A percentile compares a stretch with the other conserved stretches of the same genome.
These are phyloP conservation scores for Carassius auratus DNA, from an alignment of 2,113 vertebrate species.

Conservation along the genomic window DNA sequence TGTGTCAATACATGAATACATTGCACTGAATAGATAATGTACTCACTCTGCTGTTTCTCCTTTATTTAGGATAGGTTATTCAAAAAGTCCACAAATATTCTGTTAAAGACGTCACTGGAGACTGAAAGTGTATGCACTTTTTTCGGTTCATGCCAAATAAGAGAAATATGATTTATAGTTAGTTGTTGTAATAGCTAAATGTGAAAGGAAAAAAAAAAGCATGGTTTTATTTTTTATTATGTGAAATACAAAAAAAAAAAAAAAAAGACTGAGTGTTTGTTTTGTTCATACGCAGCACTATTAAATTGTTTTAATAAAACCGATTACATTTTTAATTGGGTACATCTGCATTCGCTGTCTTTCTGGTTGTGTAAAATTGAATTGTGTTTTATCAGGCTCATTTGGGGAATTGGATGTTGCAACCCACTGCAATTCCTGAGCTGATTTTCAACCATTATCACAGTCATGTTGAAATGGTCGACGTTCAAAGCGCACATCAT, in stretches of 20 bases:
- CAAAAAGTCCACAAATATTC: not conserved
- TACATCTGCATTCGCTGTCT: not conserved
- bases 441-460: not conserved
- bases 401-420: conserved; percentile 7
- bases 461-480: not conserved
- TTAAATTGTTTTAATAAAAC: conserved; percentile 51
- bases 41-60: not conserved
- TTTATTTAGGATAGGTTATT: not conserved
- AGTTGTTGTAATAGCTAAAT: not conserved
- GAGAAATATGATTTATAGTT: conserved; percentile 30
- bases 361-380: not conserved
- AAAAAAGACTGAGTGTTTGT: conserved; percentile 7
- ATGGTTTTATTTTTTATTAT: not conserved
- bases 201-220: not conserved
- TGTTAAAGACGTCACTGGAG: conserved; percentile 19
- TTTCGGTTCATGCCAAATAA: conserved; percentile 42
- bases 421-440: not conserved
- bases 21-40: conserved; percentile 4
- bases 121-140: conserved; percentile 24
- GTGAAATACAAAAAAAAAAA: not conserved
- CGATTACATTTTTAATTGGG: not conserved
- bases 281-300: conserved; percentile 46
- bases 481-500: not conserved
- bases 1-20: not conserved
- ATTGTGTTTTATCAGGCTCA: not conserved